Evolutionary conservation across 2,797 vertebrate genomes (phyloP), one percentile per base, ranked within the genome.

Genomic region (Sylvilagus floridanus): DNA sequence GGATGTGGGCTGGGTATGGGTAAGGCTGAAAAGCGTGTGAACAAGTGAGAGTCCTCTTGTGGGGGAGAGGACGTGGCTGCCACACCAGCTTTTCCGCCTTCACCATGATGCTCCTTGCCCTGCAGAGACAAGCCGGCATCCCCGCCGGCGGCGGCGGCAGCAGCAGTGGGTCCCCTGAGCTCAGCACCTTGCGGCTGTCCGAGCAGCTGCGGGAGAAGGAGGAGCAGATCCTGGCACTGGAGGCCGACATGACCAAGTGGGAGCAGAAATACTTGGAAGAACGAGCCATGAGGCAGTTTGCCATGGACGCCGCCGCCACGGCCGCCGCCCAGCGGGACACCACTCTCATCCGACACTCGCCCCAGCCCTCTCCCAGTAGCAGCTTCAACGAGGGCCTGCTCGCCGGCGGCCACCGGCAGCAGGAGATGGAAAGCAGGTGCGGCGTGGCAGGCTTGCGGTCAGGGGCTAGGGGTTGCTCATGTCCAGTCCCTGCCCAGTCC

Each of bases 161-260:
- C 0, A 93, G 79, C 0, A 89, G 88, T 4, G 98, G 97, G 4
- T 96, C 91, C 0, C 83, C 98, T 0, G 99, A 99, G 52, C 96
- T 98, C 81, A 99, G 98, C 0, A 95, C 98, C 12, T 98, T 98
- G 83, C 97, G 96, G 0, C 96, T 99, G 28, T 99, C 99, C 0
- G 99, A 99, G 97, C 99, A 99, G 95, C 97, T 99, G 95, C 98
- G 99, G 89, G 99, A 99, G 97, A 99, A 98, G 73, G 99, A 99
- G 97, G 99, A 99, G 97, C 98, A 98, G 77, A 98, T 99, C 88
- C 97, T 99, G 97, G 99, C 99, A 0, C 98, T 99, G 95, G 99
- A 99, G 97, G 99, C 99, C 0, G 99, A 99, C 97, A 99, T 99
- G 98, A 99, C 99, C 93, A 99, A 99, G 97, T 99, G 99, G 99